These are phyloP conservation scores for Drosophila bunnanda DNA, from an alignment of 2,888 invertebrate genomes.

Conservation along the genomic window DNA sequence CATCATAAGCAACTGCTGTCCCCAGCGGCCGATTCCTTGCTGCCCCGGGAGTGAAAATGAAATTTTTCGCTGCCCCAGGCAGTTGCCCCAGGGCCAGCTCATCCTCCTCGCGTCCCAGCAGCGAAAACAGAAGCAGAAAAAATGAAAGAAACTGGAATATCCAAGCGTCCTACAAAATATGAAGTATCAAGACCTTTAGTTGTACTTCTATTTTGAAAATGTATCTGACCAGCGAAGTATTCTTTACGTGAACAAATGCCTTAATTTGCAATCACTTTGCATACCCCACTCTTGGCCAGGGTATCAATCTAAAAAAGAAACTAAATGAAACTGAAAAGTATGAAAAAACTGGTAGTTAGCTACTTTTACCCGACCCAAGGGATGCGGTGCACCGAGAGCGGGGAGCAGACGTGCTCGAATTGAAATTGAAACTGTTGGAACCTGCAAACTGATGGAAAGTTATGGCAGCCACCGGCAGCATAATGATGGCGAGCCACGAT, in stretches of 20 bases:
- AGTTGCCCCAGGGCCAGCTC: constrained; percentile 18
- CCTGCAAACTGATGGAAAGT: constrained; percentile 63
- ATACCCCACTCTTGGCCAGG: background rate
- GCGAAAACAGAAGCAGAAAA: background rate
- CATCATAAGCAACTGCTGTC: constrained; percentile 37
- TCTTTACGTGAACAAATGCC: background rate
- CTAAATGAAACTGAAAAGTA: constrained; percentile 17
- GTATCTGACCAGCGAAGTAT: background rate
- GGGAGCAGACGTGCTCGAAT: constrained; percentile 44
- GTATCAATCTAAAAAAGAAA: constrained; percentile 16
- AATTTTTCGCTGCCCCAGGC: constrained; percentile 60
- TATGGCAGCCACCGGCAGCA: constrained; percentile 53
- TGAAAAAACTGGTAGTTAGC: constrained; percentile 53
- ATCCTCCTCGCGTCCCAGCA: constrained; percentile 7
- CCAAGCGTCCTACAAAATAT: too few species aligned
- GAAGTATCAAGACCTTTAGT: too few species aligned
- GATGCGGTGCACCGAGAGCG: constrained; percentile 9
- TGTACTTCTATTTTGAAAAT: background rate
- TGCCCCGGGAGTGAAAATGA: constrained; percentile 79
- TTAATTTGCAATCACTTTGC: background rate
- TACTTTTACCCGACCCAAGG: constrained; percentile 38
- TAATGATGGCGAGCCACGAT: constrained; percentile 54
- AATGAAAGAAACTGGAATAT: background rate
- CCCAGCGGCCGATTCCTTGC: constrained; percentile 64
- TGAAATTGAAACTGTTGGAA: constrained; percentile 72